Evolutionary conservation across 2,113 vertebrate species (phyloP), one percentile per base, ranked within the genome.

Genomic region (Acanthochromis polyacanthus): DNA sequence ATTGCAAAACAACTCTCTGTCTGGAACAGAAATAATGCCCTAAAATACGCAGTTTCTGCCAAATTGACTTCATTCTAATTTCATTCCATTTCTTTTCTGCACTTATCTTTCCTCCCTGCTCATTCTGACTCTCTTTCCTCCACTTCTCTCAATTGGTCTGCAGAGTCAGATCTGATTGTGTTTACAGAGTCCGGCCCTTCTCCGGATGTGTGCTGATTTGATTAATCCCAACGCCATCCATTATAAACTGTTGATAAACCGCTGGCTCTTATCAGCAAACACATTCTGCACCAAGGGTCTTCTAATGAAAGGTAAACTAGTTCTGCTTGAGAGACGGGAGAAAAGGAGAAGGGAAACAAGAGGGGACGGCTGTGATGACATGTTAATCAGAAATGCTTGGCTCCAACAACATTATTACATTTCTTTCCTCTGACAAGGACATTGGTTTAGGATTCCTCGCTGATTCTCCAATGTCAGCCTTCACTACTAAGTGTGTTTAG

Each of bases 181-280:
- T 90, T 92, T 87, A 92, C 88, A 76, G 61, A 89, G 78, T 71
- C 81, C 75, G 45, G 70, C 45, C 52, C 62, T 78, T 79, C 84
- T 85, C 77, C 63, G 72, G 89, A 86, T 91, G 88, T 78, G 78
- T 62, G 38, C 61, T 85, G 75, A 90, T 92, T 90, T 91, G 83
- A 93, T 91, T 91, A 87, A 92, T 91, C 85, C 77, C 45, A 73
- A 85, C 53, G 32, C 78, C 70, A 9, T 79, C 61, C 80, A 89
- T 90, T 88, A 90, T 89, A 91, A 91, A 94, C 89, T 88, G 88
- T 83, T 87, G 84, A 93, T 89, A 91, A 91, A 91, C 73, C 61
- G 23, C 70, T 78, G 71, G 71, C 81, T 84, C 89, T 92, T 89
- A 93, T 91, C 90, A 91, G 91, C 89, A 87, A 90, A 90, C 87